Base-by-base conservation (phyloP, 2,888 invertebrate genomes). In the Leptinotarsa tumamoca region DNA sequence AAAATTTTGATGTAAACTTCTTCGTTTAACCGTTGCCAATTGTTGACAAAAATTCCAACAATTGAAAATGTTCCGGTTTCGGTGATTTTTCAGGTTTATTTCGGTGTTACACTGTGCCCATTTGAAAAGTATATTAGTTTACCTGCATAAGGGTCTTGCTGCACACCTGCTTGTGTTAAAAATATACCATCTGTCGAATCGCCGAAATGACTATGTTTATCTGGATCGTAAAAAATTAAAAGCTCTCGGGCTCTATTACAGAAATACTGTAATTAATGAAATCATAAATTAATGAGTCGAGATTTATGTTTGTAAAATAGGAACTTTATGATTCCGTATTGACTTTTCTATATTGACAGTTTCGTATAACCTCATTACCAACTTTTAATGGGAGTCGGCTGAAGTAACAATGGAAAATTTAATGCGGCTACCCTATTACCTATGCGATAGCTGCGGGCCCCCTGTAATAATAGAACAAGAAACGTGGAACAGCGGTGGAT, bases 401-500 rank as follows among this genome's bases (percentile, higher is more conserved):
- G n/a, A 63, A 33, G 43, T 15, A 63, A 63, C 63, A 63, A 63
- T 63, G 33, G 43, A 63, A 63, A 63, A 63, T 15, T 63, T 18
- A 17, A 43, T 5, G 10, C 17, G 43, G 13, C 63, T 63, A 63
- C 27, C 33, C n/a, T n/a, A 43, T 63, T 63, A 63, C 63, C 33
- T 43, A 63, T 63, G 27, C 63, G 43, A 18, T 43, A 33, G 63
- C 63, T n/a, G n/a, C 43, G n/a, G 43, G 63, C n/a, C 63, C 17
- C 63, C 58, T 43, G 33, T 43, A 43, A 63, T 63, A 63, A 63
- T 63, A 43, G n/a, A 63, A 63, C 63, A 63, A n/a, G 63, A 33
- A 63, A 63, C 63, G 23, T 63, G 63, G 7, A 63, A 63, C 63
- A 63, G n/a, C 63, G n/a, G 43, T 63, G 63, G 33, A 63, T 63